Conservation (phyloP, 1,140 invertebrate genomes). For the Lineus longissimus region DNA sequence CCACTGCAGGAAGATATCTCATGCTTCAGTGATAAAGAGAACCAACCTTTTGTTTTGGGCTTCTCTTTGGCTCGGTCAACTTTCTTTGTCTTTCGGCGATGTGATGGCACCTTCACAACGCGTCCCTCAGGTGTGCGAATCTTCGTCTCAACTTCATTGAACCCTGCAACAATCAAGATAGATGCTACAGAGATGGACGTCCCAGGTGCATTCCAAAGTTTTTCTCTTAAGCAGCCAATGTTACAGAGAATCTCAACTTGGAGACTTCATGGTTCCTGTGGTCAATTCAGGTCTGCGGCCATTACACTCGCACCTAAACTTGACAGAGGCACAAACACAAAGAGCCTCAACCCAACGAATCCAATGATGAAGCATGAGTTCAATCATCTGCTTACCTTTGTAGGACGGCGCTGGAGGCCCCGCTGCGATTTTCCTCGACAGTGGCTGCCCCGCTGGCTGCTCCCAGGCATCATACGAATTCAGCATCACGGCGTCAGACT, state of each 20-base stretch:
- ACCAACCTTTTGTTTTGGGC: neutral
- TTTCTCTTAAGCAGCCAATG: no score
- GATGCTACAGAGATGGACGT: neutral
- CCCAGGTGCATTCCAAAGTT: no score
- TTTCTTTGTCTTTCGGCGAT: neutral
- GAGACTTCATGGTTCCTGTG: no score
- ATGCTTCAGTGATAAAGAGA: neutral
- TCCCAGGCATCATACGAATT: neutral
- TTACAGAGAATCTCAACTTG: no score
- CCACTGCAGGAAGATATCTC: no score
- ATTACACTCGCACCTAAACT: no score
- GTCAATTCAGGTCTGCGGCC: no score
- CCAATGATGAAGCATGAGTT: no score
- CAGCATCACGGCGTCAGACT: neutral
- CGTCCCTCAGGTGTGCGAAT: neutral
- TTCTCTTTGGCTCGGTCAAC: neutral
- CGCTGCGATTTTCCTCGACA: constrained; percentile 37
- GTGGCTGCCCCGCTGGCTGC: constrained; percentile 17
- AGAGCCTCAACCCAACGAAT: no score
- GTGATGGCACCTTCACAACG: neutral
- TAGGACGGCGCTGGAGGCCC: constrained; percentile 35
- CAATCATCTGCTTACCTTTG: constrained; percentile 32
- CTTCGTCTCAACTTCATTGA: constrained; percentile 6
- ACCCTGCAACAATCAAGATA: neutral
- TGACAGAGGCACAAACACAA: no score